Conservation (phyloP, 2,797 vertebrate genomes). For the Molossus alvarezi region DNA sequence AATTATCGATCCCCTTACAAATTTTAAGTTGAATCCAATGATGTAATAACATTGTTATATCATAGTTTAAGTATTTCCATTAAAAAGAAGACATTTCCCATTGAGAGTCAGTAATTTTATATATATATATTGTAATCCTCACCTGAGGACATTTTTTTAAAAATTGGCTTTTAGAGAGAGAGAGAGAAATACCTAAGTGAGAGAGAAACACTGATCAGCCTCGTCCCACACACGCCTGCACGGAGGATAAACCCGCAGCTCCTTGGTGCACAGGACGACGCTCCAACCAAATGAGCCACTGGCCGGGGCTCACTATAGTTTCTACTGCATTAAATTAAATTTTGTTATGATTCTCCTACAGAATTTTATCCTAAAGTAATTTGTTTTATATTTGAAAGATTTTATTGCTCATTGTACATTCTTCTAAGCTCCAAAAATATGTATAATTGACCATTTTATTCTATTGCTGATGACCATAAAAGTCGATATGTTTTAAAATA, state of each 20-base stretch:
- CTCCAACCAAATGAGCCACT: too few relatives aligned
- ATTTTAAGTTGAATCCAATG: constrained; percentile 46
- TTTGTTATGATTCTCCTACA: background rate
- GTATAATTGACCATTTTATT: background rate
- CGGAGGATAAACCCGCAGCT: too few relatives aligned
- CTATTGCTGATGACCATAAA: background rate
- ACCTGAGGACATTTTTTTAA: too few relatives aligned
- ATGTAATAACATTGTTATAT: background rate
- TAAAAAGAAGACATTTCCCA: constrained; percentile 49
- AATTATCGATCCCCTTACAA: background rate
- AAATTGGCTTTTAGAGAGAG: too few relatives aligned
- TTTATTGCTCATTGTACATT: constrained; percentile 13
- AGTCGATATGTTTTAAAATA: background rate
- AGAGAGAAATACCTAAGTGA: too few relatives aligned
- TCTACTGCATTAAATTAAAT: constrained; percentile 24
- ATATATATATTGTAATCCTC: background rate
- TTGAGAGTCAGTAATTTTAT: background rate
- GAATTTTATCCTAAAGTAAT: constrained; percentile 39
- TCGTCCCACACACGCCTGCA: too few relatives aligned
- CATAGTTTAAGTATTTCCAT: background rate
- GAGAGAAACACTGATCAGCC: too few relatives aligned
- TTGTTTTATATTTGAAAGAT: constrained; percentile 36
- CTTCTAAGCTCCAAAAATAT: constrained; percentile 16
- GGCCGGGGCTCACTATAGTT: background rate
- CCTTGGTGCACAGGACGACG: too few relatives aligned